These are phyloP conservation scores for Oscheius sp. DNA, from an alignment of 2,888 invertebrate genomes.

Conservation along the genomic window DNA sequence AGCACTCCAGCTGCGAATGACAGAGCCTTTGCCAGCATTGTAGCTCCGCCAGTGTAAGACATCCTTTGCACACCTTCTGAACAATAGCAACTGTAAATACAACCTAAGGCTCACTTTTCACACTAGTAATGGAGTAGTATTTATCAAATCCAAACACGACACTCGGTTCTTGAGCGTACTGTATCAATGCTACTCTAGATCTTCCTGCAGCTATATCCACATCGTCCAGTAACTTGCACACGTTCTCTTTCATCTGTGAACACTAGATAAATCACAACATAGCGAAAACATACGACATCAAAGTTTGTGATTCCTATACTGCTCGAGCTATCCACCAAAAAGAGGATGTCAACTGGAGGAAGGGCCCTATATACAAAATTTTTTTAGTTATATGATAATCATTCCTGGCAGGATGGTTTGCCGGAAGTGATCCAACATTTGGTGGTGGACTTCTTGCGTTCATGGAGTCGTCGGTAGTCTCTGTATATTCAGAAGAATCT, in stretches of 20 bases:
- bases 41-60: conserved; percentile 70
- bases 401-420: conserved; percentile 60
- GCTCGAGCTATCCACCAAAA: conserved; percentile 65
- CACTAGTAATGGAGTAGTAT: conserved; percentile 60
- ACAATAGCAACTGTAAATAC: conserved; percentile 5
- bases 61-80: conserved; percentile 65
- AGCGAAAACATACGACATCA: conserved; percentile 53
- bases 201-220: conserved; percentile 68
- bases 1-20: conserved; percentile 68
- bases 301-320: conserved; percentile 67
- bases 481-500: conserved; percentile 15
- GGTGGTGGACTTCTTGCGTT: background rate
- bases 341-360: conserved; percentile 69
- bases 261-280: conserved; percentile 16
- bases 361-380: conserved; percentile 41
- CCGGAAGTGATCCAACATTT: conserved; percentile 42
- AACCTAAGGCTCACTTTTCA: conserved; percentile 46
- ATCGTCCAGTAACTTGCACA: conserved; percentile 57
- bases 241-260: conserved; percentile 58
- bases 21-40: conserved; percentile 69
- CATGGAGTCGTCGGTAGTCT: conserved; percentile 17
- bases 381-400: background rate
- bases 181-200: conserved; percentile 61
- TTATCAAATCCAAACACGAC: conserved; percentile 70
- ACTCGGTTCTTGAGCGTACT: conserved; percentile 66